These are phyloP conservation scores for Cyclina sinensis DNA, from an alignment of 1,140 invertebrate species.

Conservation along the genomic window DNA sequence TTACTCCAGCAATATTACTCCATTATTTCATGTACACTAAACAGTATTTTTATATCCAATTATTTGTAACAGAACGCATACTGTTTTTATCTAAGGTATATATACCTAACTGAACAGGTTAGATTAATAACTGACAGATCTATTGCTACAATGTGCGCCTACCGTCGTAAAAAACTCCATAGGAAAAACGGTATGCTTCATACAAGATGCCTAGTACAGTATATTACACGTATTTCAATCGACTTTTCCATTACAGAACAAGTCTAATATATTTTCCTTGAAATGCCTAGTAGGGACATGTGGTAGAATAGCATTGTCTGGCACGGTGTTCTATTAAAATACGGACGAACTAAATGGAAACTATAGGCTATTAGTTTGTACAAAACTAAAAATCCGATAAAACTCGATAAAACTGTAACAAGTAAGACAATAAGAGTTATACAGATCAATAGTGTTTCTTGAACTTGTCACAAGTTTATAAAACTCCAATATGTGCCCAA, in stretches of 20 bases:
- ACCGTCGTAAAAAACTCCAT: too few relatives aligned
- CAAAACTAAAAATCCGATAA: too few relatives aligned
- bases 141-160: neutral
- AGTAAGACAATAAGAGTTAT: too few relatives aligned
- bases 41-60: neutral
- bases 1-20: neutral
- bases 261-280: neutral
- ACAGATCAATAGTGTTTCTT: too few relatives aligned
- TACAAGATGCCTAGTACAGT: neutral
- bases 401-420: too few relatives aligned
- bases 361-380: too few relatives aligned
- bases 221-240: neutral
- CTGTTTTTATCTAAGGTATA: neutral
- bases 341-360: too few relatives aligned
- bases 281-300: too few relatives aligned
- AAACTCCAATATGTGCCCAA: neutral
- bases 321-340: too few relatives aligned
- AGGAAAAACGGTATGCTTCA: neutral
- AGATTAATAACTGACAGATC: neutral
- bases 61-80: neutral
- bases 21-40: neutral
- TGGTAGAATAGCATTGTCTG: too few relatives aligned
- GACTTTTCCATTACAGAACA: neutral
- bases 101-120: neutral
- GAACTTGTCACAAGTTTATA: too few relatives aligned